Percentiles rank a stretch among this genome's conserved stretches.
Conservation (phyloP, 2,888 invertebrate species). For the Agonopterix alstromeriana region DNA sequence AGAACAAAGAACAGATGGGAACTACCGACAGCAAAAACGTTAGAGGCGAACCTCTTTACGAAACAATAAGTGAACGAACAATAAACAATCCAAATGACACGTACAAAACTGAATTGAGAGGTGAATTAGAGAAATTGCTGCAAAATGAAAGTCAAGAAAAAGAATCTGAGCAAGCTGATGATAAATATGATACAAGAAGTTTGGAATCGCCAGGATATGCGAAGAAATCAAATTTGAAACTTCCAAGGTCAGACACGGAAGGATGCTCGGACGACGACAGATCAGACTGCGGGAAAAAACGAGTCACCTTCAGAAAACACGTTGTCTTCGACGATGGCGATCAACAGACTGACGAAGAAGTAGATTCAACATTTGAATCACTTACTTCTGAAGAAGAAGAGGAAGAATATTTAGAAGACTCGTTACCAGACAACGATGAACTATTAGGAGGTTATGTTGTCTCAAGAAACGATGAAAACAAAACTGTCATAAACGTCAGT, state of each 20-base stretch:
- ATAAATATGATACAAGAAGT: conserved; percentile 18
- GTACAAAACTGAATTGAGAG: conserved; percentile 51
- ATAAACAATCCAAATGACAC: conserved; percentile 15
- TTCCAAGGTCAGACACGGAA: conserved; percentile 57
- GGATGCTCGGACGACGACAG: conserved; percentile 64
- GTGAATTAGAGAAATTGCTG: conserved; percentile 48
- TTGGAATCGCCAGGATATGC: conserved; percentile 38
- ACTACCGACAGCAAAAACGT: conserved; percentile 39
- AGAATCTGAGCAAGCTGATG: conserved; percentile 10
- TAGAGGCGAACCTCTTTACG: conserved; percentile 39
- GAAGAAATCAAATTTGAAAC: conserved; percentile 63
- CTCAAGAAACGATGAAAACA: conserved; percentile 37
- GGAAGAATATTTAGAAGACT: conserved; percentile 52
- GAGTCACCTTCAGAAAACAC: conserved; percentile 66
- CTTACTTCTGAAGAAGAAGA: conserved; percentile 51
- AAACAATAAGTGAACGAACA: conserved; percentile 32
- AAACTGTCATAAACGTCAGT: conserved; percentile 46
- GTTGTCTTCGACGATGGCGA: conserved; percentile 73
- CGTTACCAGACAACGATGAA: conserved; percentile 45
- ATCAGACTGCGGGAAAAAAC: conserved; percentile 62
- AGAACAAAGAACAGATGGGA: conserved; percentile 48
- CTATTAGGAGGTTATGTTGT: conserved; percentile 37
- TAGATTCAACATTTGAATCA: conserved; percentile 61
- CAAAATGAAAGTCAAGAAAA: conserved; percentile 26
- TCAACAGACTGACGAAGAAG: conserved; percentile 63